phyloP scores from a whole-genome alignment of 1,140 invertebrate genomes.

The Saccostrea echinata region DNA sequence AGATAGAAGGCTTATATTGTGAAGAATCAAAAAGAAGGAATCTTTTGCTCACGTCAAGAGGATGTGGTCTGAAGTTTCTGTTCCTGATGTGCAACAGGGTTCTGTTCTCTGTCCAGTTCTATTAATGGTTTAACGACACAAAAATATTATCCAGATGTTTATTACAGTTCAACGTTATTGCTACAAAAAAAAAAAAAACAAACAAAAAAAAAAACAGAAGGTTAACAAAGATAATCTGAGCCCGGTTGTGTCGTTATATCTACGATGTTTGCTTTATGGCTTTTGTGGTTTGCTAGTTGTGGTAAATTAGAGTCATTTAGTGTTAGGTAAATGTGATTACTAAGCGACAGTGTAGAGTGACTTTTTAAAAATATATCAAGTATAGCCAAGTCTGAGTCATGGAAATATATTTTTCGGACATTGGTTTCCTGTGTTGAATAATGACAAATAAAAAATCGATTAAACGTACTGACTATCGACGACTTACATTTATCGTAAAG shows the following conservation, averaged over 20 bases:
- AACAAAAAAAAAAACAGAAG: too few species aligned
- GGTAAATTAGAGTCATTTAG: not conserved
- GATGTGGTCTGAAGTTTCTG: not conserved
- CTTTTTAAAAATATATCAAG: not conserved
- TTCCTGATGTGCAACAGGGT: not conserved
- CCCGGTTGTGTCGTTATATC: too few species aligned
- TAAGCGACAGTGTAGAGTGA: not conserved
- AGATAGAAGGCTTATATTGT: too few species aligned
- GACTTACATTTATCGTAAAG: too few species aligned
- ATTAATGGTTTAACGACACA: not conserved
- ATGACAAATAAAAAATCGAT: not conserved
- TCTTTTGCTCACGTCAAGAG: not conserved
- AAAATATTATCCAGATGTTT: too few species aligned
- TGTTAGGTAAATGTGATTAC: not conserved
- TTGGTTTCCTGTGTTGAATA: not conserved
- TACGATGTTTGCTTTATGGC: not conserved
- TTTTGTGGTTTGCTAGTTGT: not conserved
- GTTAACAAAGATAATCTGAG: too few species aligned
- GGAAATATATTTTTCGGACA: not conserved
- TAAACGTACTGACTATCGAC: too few species aligned
- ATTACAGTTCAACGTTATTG: too few species aligned
- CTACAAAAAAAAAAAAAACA: too few species aligned
- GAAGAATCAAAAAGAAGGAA: too few species aligned
- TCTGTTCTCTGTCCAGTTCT: not conserved
- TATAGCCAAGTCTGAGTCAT: not conserved